Evolutionary conservation across 1,140 invertebrate genomes (phyloP).

Genomic region (Drosophila trapezifrons): DNA sequence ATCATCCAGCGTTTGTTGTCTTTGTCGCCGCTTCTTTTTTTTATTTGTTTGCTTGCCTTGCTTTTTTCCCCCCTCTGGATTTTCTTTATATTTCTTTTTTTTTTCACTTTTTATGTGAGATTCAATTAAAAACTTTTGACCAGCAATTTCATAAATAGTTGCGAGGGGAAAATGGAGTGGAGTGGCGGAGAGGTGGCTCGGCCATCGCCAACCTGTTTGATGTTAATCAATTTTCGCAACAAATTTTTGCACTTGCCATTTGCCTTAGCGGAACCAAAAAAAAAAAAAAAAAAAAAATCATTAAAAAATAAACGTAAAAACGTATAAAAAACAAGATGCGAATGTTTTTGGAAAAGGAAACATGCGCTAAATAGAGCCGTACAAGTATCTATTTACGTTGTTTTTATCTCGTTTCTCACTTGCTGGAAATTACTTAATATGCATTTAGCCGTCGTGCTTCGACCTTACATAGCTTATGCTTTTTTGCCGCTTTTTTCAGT

Average conservation of each 20-base stretch:
- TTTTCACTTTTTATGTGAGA: constrained; percentile 50
- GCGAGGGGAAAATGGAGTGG: constrained; percentile 1
- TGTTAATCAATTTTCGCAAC: constrained; percentile 82
- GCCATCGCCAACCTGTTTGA: constrained; percentile 66
- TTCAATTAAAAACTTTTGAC: constrained; percentile 73
- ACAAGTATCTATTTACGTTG: constrained; percentile 50
- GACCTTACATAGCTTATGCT: constrained; percentile 61
- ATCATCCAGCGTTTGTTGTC: constrained; percentile 43
- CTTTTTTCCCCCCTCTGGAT: constrained; percentile 20
- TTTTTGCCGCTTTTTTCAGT: neutral
- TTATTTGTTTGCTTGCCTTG: constrained; percentile 34
- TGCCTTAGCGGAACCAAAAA: constrained; percentile 43
- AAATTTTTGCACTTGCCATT: constrained; percentile 80
- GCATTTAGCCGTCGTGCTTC: constrained; percentile 70
- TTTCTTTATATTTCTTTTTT: constrained; percentile 14
- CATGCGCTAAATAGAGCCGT: constrained; percentile 39
- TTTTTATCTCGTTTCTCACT: constrained; percentile 42
- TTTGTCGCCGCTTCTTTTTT: constrained; percentile 59
- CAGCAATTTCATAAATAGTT: constrained; percentile 68
- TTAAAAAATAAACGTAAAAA: neutral
- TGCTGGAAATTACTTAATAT: constrained; percentile 72
- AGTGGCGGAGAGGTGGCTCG: constrained; percentile 1
- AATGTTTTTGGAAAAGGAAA: constrained; percentile 46
- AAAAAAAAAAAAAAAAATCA: neutral
- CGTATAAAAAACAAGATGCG: constrained; percentile 49